A percentile compares a stretch with the other conserved stretches of the same genome.
phyloP scores from a whole-genome alignment of 1,140 invertebrate genomes.

The Aphaenogaster rudis region DNA sequence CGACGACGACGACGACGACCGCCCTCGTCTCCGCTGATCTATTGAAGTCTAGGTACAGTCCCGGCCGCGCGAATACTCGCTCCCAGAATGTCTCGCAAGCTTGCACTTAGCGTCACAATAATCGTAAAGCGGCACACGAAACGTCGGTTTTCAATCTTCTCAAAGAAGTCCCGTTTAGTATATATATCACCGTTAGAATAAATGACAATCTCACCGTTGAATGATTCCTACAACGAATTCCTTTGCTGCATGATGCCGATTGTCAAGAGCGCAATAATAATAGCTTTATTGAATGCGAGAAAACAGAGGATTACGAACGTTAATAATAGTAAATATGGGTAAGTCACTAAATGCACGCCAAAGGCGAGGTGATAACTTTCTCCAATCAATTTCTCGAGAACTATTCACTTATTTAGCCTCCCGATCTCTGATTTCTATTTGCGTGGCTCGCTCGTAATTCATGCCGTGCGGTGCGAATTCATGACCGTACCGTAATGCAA shows the following conservation, averaged over 20 bases:
- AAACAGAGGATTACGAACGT: neutral
- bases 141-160: neutral
- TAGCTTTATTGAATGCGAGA: neutral
- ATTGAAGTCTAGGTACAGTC: slow-evolving; percentile 36
- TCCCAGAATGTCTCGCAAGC: slow-evolving; percentile 16
- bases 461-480: slow-evolving; percentile 37
- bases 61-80: slow-evolving; percentile 4
- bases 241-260: neutral
- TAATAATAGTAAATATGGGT: neutral
- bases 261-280: neutral
- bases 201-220: neutral
- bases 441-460: neutral
- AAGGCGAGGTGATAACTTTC: neutral
- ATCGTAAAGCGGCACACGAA: neutral
- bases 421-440: neutral
- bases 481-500: neutral
- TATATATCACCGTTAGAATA: neutral
- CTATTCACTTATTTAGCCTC: neutral
- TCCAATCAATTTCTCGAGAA: neutral
- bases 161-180: neutral
- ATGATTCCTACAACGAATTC: neutral
- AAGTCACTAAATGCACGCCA: neutral
- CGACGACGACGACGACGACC: slow-evolving; percentile 15
- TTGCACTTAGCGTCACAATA: slow-evolving; percentile 26
- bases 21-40: slow-evolving; percentile 41